Conservation (phyloP, 2,797 vertebrate genomes). For the Garrulus glandarius region DNA sequence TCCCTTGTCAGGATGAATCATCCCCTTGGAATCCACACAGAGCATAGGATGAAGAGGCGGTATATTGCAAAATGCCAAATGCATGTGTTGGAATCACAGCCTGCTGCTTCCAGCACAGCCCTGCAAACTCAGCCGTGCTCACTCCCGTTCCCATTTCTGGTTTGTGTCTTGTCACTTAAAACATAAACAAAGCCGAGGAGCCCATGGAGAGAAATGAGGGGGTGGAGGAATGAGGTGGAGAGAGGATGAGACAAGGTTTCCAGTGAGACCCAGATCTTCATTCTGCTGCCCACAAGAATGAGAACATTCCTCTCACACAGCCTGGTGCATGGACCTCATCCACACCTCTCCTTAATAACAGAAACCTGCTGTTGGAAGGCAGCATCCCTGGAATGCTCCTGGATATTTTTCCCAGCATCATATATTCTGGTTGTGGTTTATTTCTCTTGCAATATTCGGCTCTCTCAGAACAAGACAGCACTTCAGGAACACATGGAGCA, state of each 20-base stretch:
- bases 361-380: not conserved
- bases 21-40: constrained; percentile 65
- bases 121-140: not conserved
- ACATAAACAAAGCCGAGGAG: constrained; percentile 60
- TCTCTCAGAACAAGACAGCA: not conserved
- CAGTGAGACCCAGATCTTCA: not conserved
- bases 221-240: constrained; percentile 1
- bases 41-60: constrained; percentile 42
- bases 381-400: not conserved
- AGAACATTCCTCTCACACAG: not conserved
- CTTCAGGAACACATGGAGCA: not conserved
- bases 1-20: constrained; percentile 77
- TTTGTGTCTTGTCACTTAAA: constrained; percentile 75
- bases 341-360: not conserved
- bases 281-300: constrained; percentile 19
- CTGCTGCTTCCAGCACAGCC: constrained; percentile 41
- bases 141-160: constrained; percentile 52
- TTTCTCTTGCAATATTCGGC: not conserved
- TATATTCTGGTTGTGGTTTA: not conserved
- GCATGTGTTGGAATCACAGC: constrained; percentile 54
- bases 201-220: constrained; percentile 50
- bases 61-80: constrained; percentile 64
- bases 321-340: not conserved
- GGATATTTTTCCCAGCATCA: not conserved
- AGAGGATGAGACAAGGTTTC: constrained; percentile 32